Conservation (phyloP, 2,113 vertebrate species). For the Polypterus senegalus region DNA sequence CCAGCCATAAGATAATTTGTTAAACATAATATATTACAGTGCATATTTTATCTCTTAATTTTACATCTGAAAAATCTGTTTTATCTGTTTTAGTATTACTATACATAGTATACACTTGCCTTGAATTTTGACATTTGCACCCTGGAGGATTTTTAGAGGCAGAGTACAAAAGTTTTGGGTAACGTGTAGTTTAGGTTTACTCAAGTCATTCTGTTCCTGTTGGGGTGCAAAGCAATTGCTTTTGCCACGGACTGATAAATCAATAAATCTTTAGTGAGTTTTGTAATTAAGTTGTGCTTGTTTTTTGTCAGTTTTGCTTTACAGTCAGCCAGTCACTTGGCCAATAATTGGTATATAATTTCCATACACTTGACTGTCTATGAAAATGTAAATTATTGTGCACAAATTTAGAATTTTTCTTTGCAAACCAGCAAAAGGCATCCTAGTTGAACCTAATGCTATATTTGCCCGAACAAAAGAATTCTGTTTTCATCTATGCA, state of each 20-base stretch:
- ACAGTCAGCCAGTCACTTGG: slow-evolving; percentile 43
- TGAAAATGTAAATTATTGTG: too few relatives aligned
- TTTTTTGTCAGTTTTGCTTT: slow-evolving; percentile 53
- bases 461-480: slow-evolving; percentile 38
- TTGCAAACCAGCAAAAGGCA: too few relatives aligned
- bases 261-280: slow-evolving; percentile 91
- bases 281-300: slow-evolving; percentile 89
- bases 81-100: too few relatives aligned
- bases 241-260: slow-evolving; percentile 85
- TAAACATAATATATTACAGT: too few relatives aligned
- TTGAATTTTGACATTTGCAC: slow-evolving; percentile 36
- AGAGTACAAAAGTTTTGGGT: slow-evolving; percentile 35
- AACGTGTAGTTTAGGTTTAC: slow-evolving; percentile 48
- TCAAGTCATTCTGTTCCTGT: slow-evolving; percentile 67
- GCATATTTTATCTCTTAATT: too few relatives aligned
- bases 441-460: background rate
- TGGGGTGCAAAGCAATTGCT: slow-evolving; percentile 59
- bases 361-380: too few relatives aligned
- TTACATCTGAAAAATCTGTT: too few relatives aligned
- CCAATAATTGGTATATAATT: too few relatives aligned
- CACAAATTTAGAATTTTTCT: too few relatives aligned
- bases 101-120: too few relatives aligned
- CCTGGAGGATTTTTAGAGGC: slow-evolving; percentile 39
- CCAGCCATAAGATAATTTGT: background rate
- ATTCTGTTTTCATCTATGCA: slow-evolving; percentile 52